Conservation (phyloP, 1,140 invertebrate species). For the Drosophila repletoides region DNA sequence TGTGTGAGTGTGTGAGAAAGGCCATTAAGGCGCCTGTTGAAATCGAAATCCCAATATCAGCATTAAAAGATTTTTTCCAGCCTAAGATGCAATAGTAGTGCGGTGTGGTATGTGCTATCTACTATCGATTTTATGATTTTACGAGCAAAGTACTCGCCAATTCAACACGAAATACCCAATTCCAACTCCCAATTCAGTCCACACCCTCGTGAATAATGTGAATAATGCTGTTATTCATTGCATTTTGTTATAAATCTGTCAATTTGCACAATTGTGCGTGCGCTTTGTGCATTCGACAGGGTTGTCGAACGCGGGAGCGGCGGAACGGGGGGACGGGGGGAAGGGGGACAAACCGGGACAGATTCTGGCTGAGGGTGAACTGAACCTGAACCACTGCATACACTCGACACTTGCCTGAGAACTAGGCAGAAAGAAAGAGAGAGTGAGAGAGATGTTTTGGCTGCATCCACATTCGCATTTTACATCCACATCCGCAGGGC, state of each 20-base stretch:
- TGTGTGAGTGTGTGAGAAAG: neutral
- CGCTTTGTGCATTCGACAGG: slow-evolving; percentile 39
- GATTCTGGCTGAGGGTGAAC: neutral
- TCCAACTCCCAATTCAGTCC: neutral
- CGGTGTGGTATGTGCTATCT: too few species aligned
- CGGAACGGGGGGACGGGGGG: neutral
- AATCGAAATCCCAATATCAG: slow-evolving; percentile 42
- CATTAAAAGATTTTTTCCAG: slow-evolving; percentile 27
- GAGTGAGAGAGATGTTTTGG: neutral
- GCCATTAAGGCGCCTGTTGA: slow-evolving; percentile 67
- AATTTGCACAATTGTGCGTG: slow-evolving; percentile 79
- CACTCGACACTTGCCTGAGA: slow-evolving; percentile 7
- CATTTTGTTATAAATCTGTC: slow-evolving; percentile 79
- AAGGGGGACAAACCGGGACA: neutral
- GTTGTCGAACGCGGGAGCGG: slow-evolving; percentile 6
- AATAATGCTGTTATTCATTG: slow-evolving; percentile 75
- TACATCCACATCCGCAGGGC: slow-evolving; percentile 30
- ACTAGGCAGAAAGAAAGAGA: neutral
- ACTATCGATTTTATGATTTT: slow-evolving; percentile 28
- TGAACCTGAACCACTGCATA: slow-evolving; percentile 8
- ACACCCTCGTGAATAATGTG: slow-evolving; percentile 30
- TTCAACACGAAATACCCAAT: neutral
- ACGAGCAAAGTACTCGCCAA: too few species aligned
- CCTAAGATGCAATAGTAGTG: slow-evolving; percentile 48
- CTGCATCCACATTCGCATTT: slow-evolving; percentile 1